These are phyloP conservation scores for Sarcophaga carnaria DNA, from an alignment of 2,888 invertebrate genomes.

Conservation along the genomic window DNA sequence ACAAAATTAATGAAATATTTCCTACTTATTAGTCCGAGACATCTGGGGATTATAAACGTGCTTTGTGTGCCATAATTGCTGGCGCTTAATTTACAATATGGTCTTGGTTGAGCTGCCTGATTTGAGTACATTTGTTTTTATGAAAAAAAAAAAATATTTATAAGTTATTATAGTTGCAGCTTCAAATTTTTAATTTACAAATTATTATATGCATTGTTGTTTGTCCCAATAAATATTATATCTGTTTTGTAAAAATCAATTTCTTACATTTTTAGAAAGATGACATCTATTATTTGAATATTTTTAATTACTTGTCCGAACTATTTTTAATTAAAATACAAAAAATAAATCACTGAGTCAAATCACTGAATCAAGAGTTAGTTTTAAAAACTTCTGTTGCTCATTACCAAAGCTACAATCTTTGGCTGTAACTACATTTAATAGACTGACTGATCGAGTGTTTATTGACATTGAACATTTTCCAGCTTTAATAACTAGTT, in stretches of 20 bases:
- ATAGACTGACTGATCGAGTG: no score
- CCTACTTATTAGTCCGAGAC: slow-evolving; percentile 57
- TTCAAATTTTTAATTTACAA: background rate
- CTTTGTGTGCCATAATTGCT: slow-evolving; percentile 60
- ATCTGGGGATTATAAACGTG: slow-evolving; percentile 65
- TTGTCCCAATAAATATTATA: background rate
- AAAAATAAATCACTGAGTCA: no score
- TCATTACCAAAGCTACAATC: no score
- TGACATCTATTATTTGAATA: no score
- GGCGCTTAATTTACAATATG: slow-evolving; percentile 42
- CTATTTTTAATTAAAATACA: no score
- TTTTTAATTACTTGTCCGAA: no score
- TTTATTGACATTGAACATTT: no score
- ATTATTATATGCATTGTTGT: background rate
- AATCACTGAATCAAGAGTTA: no score
- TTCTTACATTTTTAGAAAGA: no score
- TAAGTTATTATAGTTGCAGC: background rate
- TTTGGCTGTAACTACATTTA: no score
- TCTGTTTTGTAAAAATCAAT: background rate
- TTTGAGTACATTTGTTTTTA: background rate
- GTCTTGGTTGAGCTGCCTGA: background rate
- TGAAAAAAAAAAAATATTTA: background rate
- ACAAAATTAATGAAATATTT: background rate
- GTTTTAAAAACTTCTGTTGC: no score
- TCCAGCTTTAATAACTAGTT: no score